These are phyloP conservation scores for Automeris io DNA, from an alignment of 2,888 invertebrate species.

Conservation along the genomic window DNA sequence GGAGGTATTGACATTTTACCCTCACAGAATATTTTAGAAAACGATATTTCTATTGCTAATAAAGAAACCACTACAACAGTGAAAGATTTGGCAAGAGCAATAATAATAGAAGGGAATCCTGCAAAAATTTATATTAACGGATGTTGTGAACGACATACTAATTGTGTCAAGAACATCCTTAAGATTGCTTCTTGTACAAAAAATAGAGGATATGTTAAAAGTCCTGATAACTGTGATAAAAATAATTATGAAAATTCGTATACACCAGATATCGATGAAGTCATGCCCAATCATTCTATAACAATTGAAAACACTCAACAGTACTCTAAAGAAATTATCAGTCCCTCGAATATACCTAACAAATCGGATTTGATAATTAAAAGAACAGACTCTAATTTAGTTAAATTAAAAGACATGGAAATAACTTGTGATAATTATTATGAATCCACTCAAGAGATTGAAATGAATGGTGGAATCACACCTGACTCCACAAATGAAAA, in stretches of 20 bases:
- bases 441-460: constrained; percentile 54
- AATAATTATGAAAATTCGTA: constrained; percentile 33
- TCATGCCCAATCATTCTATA: constrained; percentile 9
- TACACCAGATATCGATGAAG: constrained; percentile 40
- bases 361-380: constrained; percentile 38
- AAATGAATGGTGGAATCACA: constrained; percentile 5
- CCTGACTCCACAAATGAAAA: constrained; percentile 9
- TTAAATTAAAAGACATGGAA: constrained; percentile 17
- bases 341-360: constrained; percentile 54
- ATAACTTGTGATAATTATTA: constrained; percentile 44
- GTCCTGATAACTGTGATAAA: constrained; percentile 15
- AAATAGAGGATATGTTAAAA: constrained; percentile 11
- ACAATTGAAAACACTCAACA: constrained; percentile 7
- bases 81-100: constrained; percentile 3
- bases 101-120: constrained; percentile 9
- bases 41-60: constrained; percentile 28
- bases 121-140: constrained; percentile 24
- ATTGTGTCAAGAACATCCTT: constrained; percentile 26
- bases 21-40: constrained; percentile 21
- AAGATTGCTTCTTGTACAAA: too few species aligned
- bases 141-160: constrained; percentile 4
- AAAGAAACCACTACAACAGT: constrained; percentile 17
- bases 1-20: constrained; percentile 24
- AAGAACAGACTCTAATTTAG: constrained; percentile 29
- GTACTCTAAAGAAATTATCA: constrained; percentile 26